Percentiles rank a stretch among this genome's conserved stretches.
phyloP scores from a whole-genome alignment of 2,797 vertebrate genomes.

The Sebastes oblongus region DNA sequence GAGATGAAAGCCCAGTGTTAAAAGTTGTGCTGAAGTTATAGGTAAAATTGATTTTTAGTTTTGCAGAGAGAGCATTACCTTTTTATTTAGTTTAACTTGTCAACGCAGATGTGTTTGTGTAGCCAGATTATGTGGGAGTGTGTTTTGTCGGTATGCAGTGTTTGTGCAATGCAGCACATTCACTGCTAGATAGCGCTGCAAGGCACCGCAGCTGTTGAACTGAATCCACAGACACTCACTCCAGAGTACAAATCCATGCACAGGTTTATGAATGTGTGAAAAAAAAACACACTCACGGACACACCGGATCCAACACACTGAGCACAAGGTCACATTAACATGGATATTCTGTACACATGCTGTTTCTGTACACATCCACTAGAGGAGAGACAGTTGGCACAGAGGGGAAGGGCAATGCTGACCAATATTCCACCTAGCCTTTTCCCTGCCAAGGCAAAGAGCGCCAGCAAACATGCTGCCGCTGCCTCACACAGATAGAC shows the following conservation, averaged over 20 bases:
- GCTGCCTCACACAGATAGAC: slow-evolving; percentile 18
- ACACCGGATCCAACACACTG: slow-evolving; percentile 1
- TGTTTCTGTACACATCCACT: slow-evolving; percentile 21
- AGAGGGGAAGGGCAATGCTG: slow-evolving; percentile 52
- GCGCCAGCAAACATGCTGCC: slow-evolving; percentile 50
- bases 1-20: neutral
- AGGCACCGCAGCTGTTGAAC: slow-evolving; percentile 23
- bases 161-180: slow-evolving; percentile 26
- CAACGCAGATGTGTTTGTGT: neutral
- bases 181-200: slow-evolving; percentile 45
- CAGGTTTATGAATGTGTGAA: slow-evolving; percentile 6
- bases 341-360: slow-evolving; percentile 21
- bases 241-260: slow-evolving; percentile 20
- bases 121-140: neutral
- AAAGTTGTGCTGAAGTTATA: neutral
- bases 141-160: slow-evolving; percentile 22
- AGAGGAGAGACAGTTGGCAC: slow-evolving; percentile 57
- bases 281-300: neutral
- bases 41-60: neutral
- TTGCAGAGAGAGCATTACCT: neutral
- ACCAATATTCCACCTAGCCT: slow-evolving; percentile 43
- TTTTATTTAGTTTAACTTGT: neutral
- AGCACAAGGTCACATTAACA: slow-evolving; percentile 54
- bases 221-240: slow-evolving; percentile 24
- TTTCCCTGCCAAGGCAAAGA: slow-evolving; percentile 57